Conservation (phyloP, 2,797 vertebrate species). For the Sardinella longiceps region DNA sequence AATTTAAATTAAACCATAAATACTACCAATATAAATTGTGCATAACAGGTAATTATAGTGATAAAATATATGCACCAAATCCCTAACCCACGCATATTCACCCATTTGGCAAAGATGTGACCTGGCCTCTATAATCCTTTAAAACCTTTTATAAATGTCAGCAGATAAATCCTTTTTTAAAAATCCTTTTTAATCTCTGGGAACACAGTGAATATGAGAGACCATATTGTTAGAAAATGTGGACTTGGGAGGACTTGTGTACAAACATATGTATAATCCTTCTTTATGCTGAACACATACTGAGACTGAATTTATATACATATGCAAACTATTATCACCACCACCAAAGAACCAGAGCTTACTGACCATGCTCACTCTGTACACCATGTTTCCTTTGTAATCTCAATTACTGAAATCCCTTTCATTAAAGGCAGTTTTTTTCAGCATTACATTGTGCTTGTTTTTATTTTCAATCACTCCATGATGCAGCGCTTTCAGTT, state of each 20-base stretch:
- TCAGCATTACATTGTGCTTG: neutral
- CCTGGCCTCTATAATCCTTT: neutral
- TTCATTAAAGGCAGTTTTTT: neutral
- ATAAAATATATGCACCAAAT: neutral
- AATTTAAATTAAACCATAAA: neutral
- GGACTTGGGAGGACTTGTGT: neutral
- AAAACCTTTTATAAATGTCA: conserved; percentile 22
- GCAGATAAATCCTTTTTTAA: conserved; percentile 36
- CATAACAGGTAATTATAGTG: neutral
- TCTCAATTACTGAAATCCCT: neutral
- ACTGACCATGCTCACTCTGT: no score
- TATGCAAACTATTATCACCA: neutral
- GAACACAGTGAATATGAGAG: conserved; percentile 21
- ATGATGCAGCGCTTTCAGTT: neutral
- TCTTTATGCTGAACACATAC: neutral
- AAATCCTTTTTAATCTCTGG: conserved; percentile 39
- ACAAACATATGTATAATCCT: conserved; percentile 14
- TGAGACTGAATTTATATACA: neutral
- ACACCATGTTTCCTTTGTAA: no score
- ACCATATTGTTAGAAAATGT: conserved; percentile 15
- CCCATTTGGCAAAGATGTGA: conserved; percentile 5
- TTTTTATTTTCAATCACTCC: no score
- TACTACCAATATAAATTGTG: neutral
- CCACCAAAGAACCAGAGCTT: no score
- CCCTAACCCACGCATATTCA: neutral